Conservation (phyloP, 2,797 vertebrate genomes). For the Sylvia borin region DNA sequence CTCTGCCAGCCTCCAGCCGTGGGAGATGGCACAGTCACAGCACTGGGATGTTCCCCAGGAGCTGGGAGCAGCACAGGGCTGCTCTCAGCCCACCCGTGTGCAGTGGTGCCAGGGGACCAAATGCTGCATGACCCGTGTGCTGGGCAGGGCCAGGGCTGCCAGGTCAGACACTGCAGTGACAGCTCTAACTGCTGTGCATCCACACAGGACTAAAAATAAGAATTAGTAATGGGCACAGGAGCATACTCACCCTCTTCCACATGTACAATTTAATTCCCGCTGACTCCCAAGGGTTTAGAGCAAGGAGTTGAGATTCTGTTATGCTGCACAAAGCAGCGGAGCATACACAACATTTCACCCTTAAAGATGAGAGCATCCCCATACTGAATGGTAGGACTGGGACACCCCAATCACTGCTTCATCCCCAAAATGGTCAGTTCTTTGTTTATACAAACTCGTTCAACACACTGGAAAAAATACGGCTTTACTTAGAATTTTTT, state of each 20-base stretch:
- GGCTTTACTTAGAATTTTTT: neutral
- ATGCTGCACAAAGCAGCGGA: neutral
- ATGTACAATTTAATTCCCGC: neutral
- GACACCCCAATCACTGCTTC: neutral
- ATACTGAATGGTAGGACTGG: neutral
- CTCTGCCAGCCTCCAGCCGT: neutral
- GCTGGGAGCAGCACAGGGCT: neutral
- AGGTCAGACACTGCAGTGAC: neutral
- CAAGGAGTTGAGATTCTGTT: neutral
- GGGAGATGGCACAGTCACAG: rapidly evolving
- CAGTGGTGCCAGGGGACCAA: rapidly evolving
- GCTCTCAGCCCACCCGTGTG: rapidly evolving
- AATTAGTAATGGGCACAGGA: neutral
- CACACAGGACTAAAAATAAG: neutral
- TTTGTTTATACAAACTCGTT: neutral
- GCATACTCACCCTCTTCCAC: no score
- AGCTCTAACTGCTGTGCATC: neutral
- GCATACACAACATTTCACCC: neutral
- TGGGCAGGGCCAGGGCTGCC: neutral
- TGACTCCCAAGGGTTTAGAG: neutral
- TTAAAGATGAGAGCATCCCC: neutral
- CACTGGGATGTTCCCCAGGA: rapidly evolving
- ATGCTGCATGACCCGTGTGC: rapidly evolving
- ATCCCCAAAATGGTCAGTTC: neutral
- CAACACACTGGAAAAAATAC: neutral